Evolutionary conservation across 2,113 vertebrate genomes (phyloP), one percentile per base, ranked within the genome.

Genomic region (Plecotus auritus): DNA sequence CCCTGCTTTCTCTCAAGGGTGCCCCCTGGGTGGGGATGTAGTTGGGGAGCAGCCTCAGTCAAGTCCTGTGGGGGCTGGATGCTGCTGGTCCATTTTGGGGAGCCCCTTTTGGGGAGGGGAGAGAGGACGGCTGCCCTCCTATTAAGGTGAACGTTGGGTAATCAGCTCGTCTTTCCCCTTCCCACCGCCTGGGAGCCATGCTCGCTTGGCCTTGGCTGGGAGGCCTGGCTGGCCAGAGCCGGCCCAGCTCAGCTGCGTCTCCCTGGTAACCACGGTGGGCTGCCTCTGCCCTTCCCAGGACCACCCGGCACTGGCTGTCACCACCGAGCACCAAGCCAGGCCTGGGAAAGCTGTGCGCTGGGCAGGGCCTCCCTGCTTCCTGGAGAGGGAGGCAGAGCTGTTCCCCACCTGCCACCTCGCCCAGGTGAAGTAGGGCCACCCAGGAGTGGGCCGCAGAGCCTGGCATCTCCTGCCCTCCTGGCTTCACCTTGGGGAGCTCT

Each of bases 231-330:
- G 59, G 49, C 47, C n/a, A 0, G 26, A 42, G 88, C 87, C 4
- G 26, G 16, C 84, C 88, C 37, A 26, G 51, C 56, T 72, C 64
- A 42, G 92, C 91, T 76, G 85, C 0, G 1, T 94, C 91, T 93
- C 89, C 95, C 70, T 88, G 96, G 96, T 47, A 94, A 96, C 93
- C 23, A 1, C 47, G 2, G 22, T 22, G 54, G 70, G 73, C 45
- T 7, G 70, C 45, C 72, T 26, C 77, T n/a, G 69, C 54, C 42
- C 74, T 59, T 64, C 40, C 49, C 20, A 12, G 0, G 56, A 88
- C 94, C 77, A 83, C 90, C 84, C 80, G 82, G 84, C 61, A 64
- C 88, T 1, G 23, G 54, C 93, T 89, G 91, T 92, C 89, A 94
- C 81, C 20, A 13, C 74, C 93, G n/a, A 61, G 82, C 82, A 81